Evolutionary conservation across 2,797 vertebrate genomes (phyloP).

Genomic region (Pseudocheirus occidentalis): DNA sequence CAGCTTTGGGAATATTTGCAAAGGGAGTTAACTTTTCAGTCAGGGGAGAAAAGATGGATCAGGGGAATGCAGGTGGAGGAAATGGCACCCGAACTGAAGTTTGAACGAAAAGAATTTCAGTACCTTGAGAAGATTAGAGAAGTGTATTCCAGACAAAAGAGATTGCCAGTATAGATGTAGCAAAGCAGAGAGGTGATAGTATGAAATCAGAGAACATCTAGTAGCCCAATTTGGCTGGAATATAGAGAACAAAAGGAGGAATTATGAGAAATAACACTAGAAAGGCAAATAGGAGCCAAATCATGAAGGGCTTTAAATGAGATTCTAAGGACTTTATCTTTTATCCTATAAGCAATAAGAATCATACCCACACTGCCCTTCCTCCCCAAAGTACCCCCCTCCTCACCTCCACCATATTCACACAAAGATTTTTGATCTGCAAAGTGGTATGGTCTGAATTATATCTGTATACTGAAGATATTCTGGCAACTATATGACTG

Average conservation of each 20-base stretch:
- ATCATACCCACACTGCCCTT: neutral
- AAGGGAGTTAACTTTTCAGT: neutral
- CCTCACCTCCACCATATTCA: neutral
- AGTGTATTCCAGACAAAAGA: neutral
- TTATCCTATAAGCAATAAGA: neutral
- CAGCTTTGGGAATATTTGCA: neutral
- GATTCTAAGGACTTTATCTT: neutral
- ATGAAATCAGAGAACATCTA: neutral
- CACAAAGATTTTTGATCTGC: neutral
- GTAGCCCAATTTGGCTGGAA: neutral
- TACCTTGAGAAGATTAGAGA: neutral
- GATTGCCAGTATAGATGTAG: neutral
- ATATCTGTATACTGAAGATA: neutral
- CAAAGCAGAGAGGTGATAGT: neutral
- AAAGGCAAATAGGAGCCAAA: neutral
- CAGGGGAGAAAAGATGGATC: neutral
- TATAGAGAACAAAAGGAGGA: neutral
- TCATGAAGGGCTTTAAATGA: neutral
- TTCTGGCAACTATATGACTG: neutral
- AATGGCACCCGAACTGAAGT: neutral
- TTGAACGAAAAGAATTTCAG: neutral
- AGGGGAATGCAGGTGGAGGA: neutral
- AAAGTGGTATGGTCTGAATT: neutral
- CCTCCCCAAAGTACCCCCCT: no score
- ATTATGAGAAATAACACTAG: neutral